phyloP scores from a whole-genome alignment of 2,888 invertebrate genomes.

The Celastrina argiolus region DNA sequence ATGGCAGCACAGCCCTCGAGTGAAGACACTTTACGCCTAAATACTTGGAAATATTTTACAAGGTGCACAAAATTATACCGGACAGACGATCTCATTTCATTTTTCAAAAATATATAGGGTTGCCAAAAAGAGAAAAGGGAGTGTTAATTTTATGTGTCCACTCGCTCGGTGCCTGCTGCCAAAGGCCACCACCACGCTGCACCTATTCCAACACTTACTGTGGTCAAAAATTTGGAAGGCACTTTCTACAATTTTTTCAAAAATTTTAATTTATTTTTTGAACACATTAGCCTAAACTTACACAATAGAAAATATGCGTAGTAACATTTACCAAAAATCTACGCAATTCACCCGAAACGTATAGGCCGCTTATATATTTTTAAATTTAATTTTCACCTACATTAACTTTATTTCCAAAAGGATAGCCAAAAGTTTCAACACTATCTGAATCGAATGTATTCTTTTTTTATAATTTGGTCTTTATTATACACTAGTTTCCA shows the following conservation, averaged over 20 bases:
- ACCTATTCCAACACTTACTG: conserved; percentile 78
- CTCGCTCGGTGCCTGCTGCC: conserved; percentile 38
- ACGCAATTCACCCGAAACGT: conserved; percentile 74
- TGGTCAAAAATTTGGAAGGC: conserved; percentile 85
- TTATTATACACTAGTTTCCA: conserved; percentile 73
- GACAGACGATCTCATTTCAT: neutral
- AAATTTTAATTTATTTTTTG: conserved; percentile 80
- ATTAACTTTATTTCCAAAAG: conserved; percentile 73
- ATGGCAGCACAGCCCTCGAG: conserved; percentile 35
- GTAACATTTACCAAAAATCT: conserved; percentile 75
- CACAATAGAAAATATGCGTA: conserved; percentile 78
- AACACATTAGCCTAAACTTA: conserved; percentile 86
- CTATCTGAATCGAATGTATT: conserved; percentile 68
- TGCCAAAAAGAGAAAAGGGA: conserved; percentile 15
- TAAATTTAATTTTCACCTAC: conserved; percentile 56
- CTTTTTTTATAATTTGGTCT: conserved; percentile 69
- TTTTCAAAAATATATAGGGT: conserved; percentile 6
- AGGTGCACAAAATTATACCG: conserved; percentile 24
- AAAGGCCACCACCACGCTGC: conserved; percentile 66
- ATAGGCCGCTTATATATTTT: conserved; percentile 71
- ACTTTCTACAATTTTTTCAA: conserved; percentile 84
- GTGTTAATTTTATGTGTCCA: conserved; percentile 5
- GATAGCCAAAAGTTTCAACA: conserved; percentile 75
- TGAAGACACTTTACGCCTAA: conserved; percentile 18
- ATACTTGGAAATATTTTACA: conserved; percentile 24